Evolutionary conservation across 2,113 vertebrate genomes (phyloP).

Genomic region (Potamarius usumacintae): DNA sequence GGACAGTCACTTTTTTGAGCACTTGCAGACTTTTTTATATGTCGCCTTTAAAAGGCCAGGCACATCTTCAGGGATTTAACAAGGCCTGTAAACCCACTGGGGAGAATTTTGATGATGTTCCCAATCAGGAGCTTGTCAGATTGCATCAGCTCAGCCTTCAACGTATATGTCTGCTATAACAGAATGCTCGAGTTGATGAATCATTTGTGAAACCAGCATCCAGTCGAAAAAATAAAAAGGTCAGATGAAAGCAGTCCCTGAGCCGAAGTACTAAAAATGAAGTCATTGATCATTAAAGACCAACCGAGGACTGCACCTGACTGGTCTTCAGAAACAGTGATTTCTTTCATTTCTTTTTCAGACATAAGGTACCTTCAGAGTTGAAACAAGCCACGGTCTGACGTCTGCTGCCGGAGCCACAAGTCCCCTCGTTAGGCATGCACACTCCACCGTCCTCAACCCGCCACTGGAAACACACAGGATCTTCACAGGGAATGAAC

Average conservation of each 20-base stretch:
- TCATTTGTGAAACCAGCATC: neutral
- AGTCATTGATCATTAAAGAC: neutral
- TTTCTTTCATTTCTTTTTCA: neutral
- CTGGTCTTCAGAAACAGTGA: neutral
- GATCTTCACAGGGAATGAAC: slow-evolving; percentile 86
- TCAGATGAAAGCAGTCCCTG: neutral
- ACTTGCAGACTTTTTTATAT: neutral
- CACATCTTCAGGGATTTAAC: slow-evolving; percentile 12
- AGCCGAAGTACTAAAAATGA: neutral
- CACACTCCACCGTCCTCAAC: slow-evolving; percentile 73
- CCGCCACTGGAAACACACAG: slow-evolving; percentile 81
- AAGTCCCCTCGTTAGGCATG: slow-evolving; percentile 71
- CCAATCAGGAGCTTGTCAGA: neutral
- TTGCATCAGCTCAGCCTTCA: slow-evolving; percentile 8
- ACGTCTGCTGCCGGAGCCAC: slow-evolving; percentile 79
- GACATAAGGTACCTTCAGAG: slow-evolving; percentile 71
- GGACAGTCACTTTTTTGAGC: neutral
- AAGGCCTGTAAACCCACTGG: slow-evolving; percentile 8
- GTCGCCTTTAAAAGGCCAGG: neutral
- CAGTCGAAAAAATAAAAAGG: neutral
- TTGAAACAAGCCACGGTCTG: slow-evolving; percentile 77
- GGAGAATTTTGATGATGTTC: slow-evolving; percentile 10
- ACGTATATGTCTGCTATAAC: neutral
- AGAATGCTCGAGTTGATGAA: neutral
- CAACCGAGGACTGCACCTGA: neutral